Base-by-base conservation (phyloP, 2,113 vertebrate genomes). In the Vireo altiloquus region DNA sequence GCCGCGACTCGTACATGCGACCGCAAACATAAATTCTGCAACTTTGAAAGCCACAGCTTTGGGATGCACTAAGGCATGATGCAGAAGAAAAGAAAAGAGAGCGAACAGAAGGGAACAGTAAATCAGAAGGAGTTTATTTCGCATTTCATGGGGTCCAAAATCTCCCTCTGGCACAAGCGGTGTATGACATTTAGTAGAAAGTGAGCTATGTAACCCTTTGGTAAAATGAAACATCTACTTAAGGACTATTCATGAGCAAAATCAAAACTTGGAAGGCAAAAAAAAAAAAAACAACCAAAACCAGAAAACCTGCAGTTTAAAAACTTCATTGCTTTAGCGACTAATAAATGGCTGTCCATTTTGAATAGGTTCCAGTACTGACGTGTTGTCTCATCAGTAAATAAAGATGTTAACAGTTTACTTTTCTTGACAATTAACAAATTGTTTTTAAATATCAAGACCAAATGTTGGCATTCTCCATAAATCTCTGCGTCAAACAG, bases 381-480 rank as follows among this genome's bases (percentile, higher is more conserved):
- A 91, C 47, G 75, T 5, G 17, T 93, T 92, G 46, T 90, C 91
- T 95, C 89, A 74, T 90, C 80, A 95, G 97, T 97, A 97, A 97
- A 97, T 97, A 97, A 97, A 97, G 96, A 97, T 96, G 96, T 96
- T 97, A 97, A 87, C 95, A 95, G 90, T 95, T 97, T 96, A 96
- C 94, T 96, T 95, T 95, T 96, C 91, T 96, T 97, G 96, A 97
- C 96, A 97, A 97, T 93, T 97, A 96, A 96, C 95, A 96, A 97
- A 96, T 95, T 96, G 95, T 97, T 97, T 97, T 97, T 94, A 95
- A 95, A 96, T 95, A 97, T 90, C 93, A 91, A 97, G 95, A 97
- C 93, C 82, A 95, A 97, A 95, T 93, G 96, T 96, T 97, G 97
- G 95, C 97, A 96, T 95, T 94, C 95, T 82, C 89, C 90, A 87